Percentiles rank a stretch among this genome's conserved stretches.
Evolutionary conservation across 92 coral and sea anemone genomes (phyloP).

Genomic region (Zoanthus sansibaricus): DNA sequence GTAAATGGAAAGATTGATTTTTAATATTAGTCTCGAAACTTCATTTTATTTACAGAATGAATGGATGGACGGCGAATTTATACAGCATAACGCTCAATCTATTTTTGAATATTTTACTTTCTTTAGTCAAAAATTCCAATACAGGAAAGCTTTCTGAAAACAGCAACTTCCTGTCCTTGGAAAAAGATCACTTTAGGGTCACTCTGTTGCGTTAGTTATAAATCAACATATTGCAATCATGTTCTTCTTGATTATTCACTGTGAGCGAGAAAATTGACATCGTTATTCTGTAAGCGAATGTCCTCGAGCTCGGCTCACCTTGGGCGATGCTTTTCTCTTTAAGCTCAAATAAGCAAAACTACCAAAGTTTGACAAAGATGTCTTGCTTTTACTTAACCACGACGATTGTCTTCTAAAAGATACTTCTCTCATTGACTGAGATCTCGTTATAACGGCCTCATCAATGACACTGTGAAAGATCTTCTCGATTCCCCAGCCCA

Average conservation of each 20-base stretch:
- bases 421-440: slow-evolving; percentile 42
- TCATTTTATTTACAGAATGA: too few relatives aligned
- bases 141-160: too few relatives aligned
- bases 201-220: background rate
- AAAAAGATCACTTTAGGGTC: background rate
- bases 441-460: slow-evolving; percentile 52
- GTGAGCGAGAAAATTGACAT: background rate
- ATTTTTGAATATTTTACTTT: too few relatives aligned
- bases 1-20: too few relatives aligned
- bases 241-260: background rate
- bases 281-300: background rate
- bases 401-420: slow-evolving; percentile 56
- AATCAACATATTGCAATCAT: background rate
- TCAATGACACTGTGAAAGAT: slow-evolving; percentile 76
- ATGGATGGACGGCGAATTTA: too few relatives aligned
- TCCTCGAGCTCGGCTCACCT: background rate
- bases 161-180: background rate
- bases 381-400: slow-evolving; percentile 70
- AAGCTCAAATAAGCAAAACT: slow-evolving; percentile 31
- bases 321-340: slow-evolving; percentile 23
- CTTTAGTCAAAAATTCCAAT: too few relatives aligned
- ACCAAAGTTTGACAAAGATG: slow-evolving; percentile 27
- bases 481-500: slow-evolving; percentile 79
- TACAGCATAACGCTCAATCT: too few relatives aligned
- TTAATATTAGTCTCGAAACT: too few relatives aligned